Evolutionary conservation across 2,797 vertebrate genomes (phyloP), one percentile per base, ranked within the genome.

Genomic region (Enteromius mattozi): DNA sequence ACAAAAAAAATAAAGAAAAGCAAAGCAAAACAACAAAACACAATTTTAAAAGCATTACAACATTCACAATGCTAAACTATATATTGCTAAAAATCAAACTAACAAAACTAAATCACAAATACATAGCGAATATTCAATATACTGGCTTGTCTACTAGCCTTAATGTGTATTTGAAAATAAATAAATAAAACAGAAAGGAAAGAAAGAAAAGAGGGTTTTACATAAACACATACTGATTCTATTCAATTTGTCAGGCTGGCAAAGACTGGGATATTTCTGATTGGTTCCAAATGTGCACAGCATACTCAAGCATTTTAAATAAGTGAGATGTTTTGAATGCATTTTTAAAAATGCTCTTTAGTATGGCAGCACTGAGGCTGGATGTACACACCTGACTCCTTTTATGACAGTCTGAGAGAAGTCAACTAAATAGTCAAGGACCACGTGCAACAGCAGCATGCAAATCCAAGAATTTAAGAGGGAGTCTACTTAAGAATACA

Each of bases 361-460:
- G 59, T 10, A 47, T 47, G 24, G 5, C 24, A 30, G 77, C n/a
- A 9, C 24, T 45, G n/a, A 42, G 14, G 4, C 37, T 61, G n/a
- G 37, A 78, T 45, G 37, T 24, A 70, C 68, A 70, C 37, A 70
- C 68, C 68, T 70, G 37, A 70, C 21, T 40, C 68, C 21, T 70
- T 70, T 42, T 24, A 70, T 42, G 12, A 70, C 37, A 45, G 37
- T 9, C 21, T 42, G 10, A 40, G 68, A 70, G 45, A 47, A 74
- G 49, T 16, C 65, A 80, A 35, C 45, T 54, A 49, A 49, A 80
- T 27, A 80, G 78, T 69, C 45, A 80, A 80, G 78, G 30, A 80
- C 63, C 54, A 24, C 9, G 19, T 40, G 6, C 21, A 56, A 56
- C 21, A 56, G 42, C 8, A 17, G 49, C 9, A 24, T 37, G 33